phyloP scores from a whole-genome alignment of 2,888 invertebrate species.

The Holacanthella duospinosa region DNA sequence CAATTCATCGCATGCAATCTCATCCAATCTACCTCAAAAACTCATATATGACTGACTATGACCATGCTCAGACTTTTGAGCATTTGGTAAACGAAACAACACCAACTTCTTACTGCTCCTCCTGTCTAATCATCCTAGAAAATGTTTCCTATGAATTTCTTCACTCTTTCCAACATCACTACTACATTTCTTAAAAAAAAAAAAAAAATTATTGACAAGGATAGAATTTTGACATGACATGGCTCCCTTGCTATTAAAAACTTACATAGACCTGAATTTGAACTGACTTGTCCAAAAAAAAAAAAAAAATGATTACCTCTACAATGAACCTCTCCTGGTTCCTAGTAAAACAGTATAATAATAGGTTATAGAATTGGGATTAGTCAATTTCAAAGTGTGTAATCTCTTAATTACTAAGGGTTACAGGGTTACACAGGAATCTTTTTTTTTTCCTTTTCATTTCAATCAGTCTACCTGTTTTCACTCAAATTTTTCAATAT shows the following conservation, averaged over 20 bases:
- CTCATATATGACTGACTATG: too few species aligned
- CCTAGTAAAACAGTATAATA: too few species aligned
- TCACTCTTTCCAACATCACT: too few species aligned
- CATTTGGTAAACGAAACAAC: background rate
- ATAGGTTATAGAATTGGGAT: background rate
- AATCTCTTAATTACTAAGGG: background rate
- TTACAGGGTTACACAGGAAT: background rate
- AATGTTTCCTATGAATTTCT: background rate
- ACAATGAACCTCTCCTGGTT: too few species aligned
- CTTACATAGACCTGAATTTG: too few species aligned
- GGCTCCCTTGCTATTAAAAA: too few species aligned
- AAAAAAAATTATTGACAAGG: too few species aligned
- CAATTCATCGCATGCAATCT: constrained; percentile 28
- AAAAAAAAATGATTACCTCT: too few species aligned
- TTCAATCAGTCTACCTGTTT: background rate
- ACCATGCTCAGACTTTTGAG: too few species aligned
- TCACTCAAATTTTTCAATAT: background rate
- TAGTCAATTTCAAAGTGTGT: background rate
- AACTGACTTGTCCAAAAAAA: too few species aligned
- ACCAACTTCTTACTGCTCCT: background rate
- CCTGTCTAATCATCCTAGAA: background rate
- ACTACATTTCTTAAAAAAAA: too few species aligned
- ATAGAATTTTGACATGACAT: too few species aligned
- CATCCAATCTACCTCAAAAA: constrained; percentile 9
- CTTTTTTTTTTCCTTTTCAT: background rate